Percentiles rank a stretch among this genome's conserved stretches.
phyloP scores from a whole-genome alignment of 2,113 vertebrate genomes.

The Chrysochloris asiatica region DNA sequence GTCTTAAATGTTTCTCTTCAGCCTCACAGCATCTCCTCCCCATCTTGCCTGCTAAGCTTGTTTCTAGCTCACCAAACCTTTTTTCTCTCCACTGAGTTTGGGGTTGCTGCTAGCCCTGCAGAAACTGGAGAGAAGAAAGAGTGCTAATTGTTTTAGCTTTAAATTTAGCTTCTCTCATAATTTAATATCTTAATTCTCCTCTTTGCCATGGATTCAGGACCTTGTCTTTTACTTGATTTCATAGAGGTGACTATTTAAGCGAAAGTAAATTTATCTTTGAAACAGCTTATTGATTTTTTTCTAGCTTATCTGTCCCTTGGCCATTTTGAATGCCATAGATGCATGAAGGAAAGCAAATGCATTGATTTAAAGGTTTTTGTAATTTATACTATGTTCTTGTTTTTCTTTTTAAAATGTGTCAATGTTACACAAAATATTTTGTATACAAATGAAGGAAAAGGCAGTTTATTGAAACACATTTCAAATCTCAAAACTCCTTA shows the following conservation, averaged over 20 bases:
- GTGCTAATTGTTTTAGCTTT: background rate
- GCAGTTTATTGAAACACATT: background rate
- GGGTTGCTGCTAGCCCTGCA: background rate
- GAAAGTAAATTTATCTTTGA: slow-evolving; percentile 4
- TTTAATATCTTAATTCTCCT: background rate
- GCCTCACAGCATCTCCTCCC: background rate
- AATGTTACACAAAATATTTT: background rate
- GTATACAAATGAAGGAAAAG: slow-evolving; percentile 18
- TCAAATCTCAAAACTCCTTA: background rate
- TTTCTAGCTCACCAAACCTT: background rate
- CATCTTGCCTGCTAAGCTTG: background rate
- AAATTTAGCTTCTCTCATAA: background rate
- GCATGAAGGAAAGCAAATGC: slow-evolving; percentile 4
- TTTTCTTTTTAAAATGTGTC: background rate
- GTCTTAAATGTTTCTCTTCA: background rate
- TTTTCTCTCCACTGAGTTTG: background rate
- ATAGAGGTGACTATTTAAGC: background rate
- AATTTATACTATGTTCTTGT: background rate
- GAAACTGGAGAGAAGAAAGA: background rate
- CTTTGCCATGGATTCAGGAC: background rate
- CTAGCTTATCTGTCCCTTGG: background rate
- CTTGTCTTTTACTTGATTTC: slow-evolving; percentile 16
- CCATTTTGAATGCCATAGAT: background rate
- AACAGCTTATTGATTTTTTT: slow-evolving; percentile 15
- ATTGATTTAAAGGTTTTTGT: background rate